Evolutionary conservation across 2,888 invertebrate species (phyloP), one percentile per base, ranked within the genome.

Genomic region (Axea sp.): DNA sequence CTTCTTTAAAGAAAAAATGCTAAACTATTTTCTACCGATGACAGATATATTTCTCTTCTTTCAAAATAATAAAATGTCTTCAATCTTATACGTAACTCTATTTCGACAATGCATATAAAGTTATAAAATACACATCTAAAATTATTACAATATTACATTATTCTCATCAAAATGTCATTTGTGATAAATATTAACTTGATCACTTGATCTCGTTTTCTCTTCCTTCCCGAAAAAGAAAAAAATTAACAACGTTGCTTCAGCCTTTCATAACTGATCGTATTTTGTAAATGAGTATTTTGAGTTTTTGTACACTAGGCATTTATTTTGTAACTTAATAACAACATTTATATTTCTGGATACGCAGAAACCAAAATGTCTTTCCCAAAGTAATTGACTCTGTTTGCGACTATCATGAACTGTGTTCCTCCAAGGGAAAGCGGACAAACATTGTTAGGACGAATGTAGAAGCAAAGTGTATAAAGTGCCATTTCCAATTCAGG

Each of bases 401-500:
- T 93, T 0, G 95, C 93, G 76, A 92, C 89, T 76, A 96, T 92
- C 57, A 90, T 90, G 68, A 96, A 91, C 55, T 91, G 90, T 73
- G 92, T 92, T 35, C 92, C 93, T 62, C 90, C 92, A 68, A 95
- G 88, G 45, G 92, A 91, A 11, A 96, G 88, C 0, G 93, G 93
- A 80, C 96, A 96, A 3, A 92, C 91, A 72, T 90, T 90, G 82
- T 94, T 94, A 0, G 94, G 92, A 24, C 95, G 91, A 12, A 94
- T 89, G 51, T 95, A 90, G 86, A 94, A 96, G 84, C 98, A 98
- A 6, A 96, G 89, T 0, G 96, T 95, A 86, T 96, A 97, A 1
- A 97, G 87, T 0, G 97, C 95, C 88, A 98, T 90, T 87, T 98
- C 97, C 77, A 97, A 89, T 88, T 97, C 97, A 0, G 97, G 97